phyloP scores from a whole-genome alignment of 2,888 invertebrate species.

The Corbicula japonica region DNA sequence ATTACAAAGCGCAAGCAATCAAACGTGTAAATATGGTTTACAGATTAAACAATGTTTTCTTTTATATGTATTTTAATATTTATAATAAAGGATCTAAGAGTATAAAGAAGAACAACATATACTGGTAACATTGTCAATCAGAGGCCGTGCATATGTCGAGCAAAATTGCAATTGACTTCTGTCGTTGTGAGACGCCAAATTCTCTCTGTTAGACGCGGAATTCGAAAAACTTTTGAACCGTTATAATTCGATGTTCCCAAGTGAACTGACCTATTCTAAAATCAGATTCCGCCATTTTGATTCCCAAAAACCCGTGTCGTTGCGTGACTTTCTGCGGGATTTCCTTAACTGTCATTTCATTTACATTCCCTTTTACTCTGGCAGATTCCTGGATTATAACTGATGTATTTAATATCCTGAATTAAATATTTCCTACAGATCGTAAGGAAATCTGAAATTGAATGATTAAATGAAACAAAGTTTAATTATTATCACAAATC shows the following conservation, averaged over 20 bases:
- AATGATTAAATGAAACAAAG: slow-evolving; percentile 59
- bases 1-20: too few species aligned
- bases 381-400: slow-evolving; percentile 45
- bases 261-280: neutral
- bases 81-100: too few species aligned
- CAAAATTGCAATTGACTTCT: too few species aligned
- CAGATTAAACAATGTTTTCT: too few species aligned
- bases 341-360: slow-evolving; percentile 23
- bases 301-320: neutral
- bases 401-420: slow-evolving; percentile 44
- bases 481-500: slow-evolving; percentile 69
- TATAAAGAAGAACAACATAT: too few species aligned
- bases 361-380: slow-evolving; percentile 31
- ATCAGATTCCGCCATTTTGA: neutral
- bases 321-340: slow-evolving; percentile 1
- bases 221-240: too few species aligned
- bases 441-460: slow-evolving; percentile 42
- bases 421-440: slow-evolving; percentile 31
- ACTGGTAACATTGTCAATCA: too few species aligned
- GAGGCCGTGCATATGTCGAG: too few species aligned
- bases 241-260: neutral
- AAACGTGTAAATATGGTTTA: too few species aligned
- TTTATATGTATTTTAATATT: too few species aligned
- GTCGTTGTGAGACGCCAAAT: too few species aligned
- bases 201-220: too few species aligned